Base-by-base conservation (phyloP, 1,140 invertebrate genomes). In the Drosophila ananassae region DNA sequence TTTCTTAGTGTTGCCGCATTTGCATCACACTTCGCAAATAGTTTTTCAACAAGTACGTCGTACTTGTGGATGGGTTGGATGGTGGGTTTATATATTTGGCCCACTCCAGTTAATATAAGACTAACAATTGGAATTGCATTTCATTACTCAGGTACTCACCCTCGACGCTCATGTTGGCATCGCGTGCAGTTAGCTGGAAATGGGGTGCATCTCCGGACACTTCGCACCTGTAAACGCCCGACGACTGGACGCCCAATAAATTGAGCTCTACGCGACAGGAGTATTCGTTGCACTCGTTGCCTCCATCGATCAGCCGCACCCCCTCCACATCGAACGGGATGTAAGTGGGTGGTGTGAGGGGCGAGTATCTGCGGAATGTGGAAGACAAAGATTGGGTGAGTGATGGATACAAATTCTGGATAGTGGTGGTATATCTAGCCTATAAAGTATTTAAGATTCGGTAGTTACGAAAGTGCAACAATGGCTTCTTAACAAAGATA, bases 281-380 rank as follows among this genome's bases (percentile, higher is more conserved):
- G 68, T 92, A 92, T 28, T 79, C 79, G 71, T 93, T 92, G 72
- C 93, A 94, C 12, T 94, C 94, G 93, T 94, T 94, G 90, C 94
- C 94, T 82, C 94, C 96, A 90, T 96, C 96, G 21, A 94, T 95
- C 83, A 96, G 95, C 61, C 95, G 96, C 8, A 95, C 94, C 53
- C 95, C 96, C 21, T 93, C 66, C 30, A 91, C 90, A 1, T 68
- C 76, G 46, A 91, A 91, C 22, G 76, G 77, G 22, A 89, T 74
- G 55, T 83, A 87, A 51, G 77, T 72, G 56, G 90, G 90, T 56
- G 78, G 78, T 73, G 87, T 91, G 52, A 91, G 68, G 54, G 90
- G 90, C 22, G 90, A 87, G 63, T 91, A 91, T 76, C 90, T 91
- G 66, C 25, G 21, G 12, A 12, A 28, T 6, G 24, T 21, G 17